Evolutionary conservation across 2,888 invertebrate species (phyloP).

Genomic region (Coenonympha glycerion): DNA sequence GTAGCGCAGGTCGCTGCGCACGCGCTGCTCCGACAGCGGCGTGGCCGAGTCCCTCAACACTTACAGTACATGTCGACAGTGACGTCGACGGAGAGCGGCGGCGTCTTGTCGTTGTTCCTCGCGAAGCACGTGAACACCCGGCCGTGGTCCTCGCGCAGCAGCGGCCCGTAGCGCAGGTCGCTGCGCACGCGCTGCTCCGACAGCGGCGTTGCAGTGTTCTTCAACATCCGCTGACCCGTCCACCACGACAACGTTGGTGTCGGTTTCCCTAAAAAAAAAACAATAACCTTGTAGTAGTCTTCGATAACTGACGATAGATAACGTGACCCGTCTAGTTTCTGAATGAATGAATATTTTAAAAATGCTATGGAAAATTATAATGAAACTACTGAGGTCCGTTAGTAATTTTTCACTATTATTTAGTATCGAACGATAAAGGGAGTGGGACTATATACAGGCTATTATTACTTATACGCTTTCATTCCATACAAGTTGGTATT

Average conservation of each 20-base stretch:
- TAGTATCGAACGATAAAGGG: too few relatives aligned
- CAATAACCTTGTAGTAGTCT: too few relatives aligned
- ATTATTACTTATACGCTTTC: too few relatives aligned
- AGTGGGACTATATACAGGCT: too few relatives aligned
- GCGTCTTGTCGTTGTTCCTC: constrained; percentile 80
- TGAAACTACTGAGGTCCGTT: too few relatives aligned
- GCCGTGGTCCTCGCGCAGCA: constrained; percentile 80
- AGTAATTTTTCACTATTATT: too few relatives aligned
- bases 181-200: constrained; percentile 80
- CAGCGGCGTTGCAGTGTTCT: constrained; percentile 76
- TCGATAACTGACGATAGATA: too few relatives aligned
- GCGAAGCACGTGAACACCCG: constrained; percentile 80
- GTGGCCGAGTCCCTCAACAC: too few relatives aligned
- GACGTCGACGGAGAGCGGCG: constrained; percentile 80
- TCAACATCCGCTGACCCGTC: constrained; percentile 78
- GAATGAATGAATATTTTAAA: too few relatives aligned
- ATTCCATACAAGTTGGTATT: too few relatives aligned
- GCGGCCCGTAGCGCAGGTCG: constrained; percentile 76
- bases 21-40: constrained; percentile 33
- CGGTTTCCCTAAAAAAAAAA: constrained; percentile 74
- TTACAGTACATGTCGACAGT: constrained; percentile 81
- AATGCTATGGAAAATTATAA: too few relatives aligned
- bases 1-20: constrained; percentile 59
- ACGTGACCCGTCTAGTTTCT: too few relatives aligned
- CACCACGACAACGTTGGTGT: constrained; percentile 80